phyloP scores from a whole-genome alignment of 2,888 invertebrate species.

The Thyatira batis region DNA sequence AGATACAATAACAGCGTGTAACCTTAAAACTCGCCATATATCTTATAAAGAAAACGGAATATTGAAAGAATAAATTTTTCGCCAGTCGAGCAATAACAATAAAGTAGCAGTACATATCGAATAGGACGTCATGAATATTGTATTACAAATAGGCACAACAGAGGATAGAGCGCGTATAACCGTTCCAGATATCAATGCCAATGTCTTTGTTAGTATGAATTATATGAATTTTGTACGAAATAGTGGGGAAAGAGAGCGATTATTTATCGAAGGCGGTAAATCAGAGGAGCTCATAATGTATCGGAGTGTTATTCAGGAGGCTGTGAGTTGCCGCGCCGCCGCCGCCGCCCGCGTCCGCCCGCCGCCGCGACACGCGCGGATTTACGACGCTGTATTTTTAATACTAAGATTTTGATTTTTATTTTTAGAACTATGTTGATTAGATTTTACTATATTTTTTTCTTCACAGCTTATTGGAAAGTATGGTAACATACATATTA shows the following conservation, averaged over 20 bases:
- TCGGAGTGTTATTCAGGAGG: constrained; percentile 34
- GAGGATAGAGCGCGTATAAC: constrained; percentile 14
- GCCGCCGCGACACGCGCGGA: constrained; percentile 21
- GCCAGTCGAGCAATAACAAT: constrained; percentile 32
- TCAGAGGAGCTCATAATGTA: constrained; percentile 62
- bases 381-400: constrained; percentile 49
- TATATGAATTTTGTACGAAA: constrained; percentile 55
- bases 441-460: constrained; percentile 16
- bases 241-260: constrained; percentile 47
- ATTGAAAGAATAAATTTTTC: constrained; percentile 38
- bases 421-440: constrained; percentile 18
- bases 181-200: constrained; percentile 29
- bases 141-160: constrained; percentile 18
- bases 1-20: constrained; percentile 24
- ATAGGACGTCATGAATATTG: constrained; percentile 29
- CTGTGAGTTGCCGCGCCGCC: constrained; percentile 27
- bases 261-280: constrained; percentile 66
- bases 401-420: constrained; percentile 29
- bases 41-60: constrained; percentile 25
- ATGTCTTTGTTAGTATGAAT: constrained; percentile 56
- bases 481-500: no score
- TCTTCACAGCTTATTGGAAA: neutral
- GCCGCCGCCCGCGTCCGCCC: constrained; percentile 15
- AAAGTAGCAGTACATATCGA: constrained; percentile 28
- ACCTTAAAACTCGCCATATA: constrained; percentile 28